These are phyloP conservation scores for Thryonomys swinderianus DNA, from an alignment of 2,113 vertebrate genomes.

Conservation along the genomic window DNA sequence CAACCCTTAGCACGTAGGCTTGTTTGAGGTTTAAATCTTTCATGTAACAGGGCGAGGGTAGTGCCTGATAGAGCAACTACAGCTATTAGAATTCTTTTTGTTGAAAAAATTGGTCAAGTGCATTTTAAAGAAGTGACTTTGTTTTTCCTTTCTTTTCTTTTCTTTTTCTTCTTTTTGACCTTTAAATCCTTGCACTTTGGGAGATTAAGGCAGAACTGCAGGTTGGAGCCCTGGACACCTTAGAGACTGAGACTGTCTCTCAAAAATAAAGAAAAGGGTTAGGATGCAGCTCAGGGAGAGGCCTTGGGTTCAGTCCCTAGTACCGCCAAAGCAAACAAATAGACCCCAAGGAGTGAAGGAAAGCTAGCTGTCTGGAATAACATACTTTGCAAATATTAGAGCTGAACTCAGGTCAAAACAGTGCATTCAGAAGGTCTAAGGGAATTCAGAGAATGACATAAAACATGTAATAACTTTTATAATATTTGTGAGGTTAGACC, in stretches of 20 bases:
- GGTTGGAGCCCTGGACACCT: not conserved
- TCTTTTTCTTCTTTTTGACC: too few species aligned
- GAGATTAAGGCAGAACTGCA: not conserved
- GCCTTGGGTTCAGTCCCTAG: not conserved
- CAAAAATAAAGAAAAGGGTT: not conserved
- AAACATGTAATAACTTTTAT: not conserved
- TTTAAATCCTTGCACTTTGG: not conserved
- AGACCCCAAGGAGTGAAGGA: not conserved
- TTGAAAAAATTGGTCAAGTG: not conserved
- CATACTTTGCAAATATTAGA: not conserved
- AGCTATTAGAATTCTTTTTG: not conserved
- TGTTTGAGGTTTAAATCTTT: not conserved
- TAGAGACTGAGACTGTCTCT: not conserved
- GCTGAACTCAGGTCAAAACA: not conserved
- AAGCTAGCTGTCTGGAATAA: not conserved
- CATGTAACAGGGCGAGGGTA: not conserved
- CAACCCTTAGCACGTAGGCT: not conserved
- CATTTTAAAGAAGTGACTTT: not conserved
- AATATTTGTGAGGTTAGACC: not conserved
- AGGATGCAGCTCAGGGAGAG: not conserved
- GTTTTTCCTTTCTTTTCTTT: too few species aligned
- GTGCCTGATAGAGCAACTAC: not conserved
- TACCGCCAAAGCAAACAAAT: not conserved
- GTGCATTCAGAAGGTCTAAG: not conserved
- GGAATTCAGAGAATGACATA: not conserved